These are phyloP conservation scores for Hyperoplus immaculatus DNA, from an alignment of 2,797 vertebrate species.

Conservation along the genomic window DNA sequence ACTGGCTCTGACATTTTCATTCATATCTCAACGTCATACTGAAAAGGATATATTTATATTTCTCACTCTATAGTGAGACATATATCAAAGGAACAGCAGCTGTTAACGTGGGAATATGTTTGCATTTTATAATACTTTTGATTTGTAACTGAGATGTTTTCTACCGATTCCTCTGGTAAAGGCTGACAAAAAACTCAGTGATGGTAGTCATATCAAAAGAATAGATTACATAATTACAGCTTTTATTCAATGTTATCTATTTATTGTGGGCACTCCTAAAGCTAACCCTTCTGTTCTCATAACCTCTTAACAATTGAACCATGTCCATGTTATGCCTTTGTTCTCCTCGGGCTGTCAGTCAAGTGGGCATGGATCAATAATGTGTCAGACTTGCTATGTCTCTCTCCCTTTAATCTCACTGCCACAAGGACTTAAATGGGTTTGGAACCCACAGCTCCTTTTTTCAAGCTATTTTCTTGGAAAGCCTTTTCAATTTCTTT, in stretches of 20 bases:
- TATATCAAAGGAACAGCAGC: not conserved
- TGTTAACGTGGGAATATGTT: slow-evolving; percentile 16
- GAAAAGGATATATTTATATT: not conserved
- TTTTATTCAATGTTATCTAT: not conserved
- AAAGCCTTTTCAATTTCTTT: slow-evolving; percentile 79
- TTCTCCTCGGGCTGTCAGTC: slow-evolving; percentile 71
- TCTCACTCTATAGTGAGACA: not conserved
- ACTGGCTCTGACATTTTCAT: slow-evolving; percentile 28
- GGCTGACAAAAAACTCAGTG: not conserved
- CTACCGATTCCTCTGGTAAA: not conserved
- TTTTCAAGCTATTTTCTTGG: slow-evolving; percentile 34
- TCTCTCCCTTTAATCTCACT: slow-evolving; percentile 49
- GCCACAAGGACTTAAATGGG: slow-evolving; percentile 67
- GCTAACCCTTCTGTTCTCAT: slow-evolving; percentile 28
- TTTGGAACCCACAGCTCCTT: slow-evolving; percentile 41
- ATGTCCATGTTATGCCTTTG: slow-evolving; percentile 51
- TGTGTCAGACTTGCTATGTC: slow-evolving; percentile 71
- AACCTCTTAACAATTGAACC: slow-evolving; percentile 30
- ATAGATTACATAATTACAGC: slow-evolving; percentile 3
- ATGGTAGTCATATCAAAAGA: not conserved
- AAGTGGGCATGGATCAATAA: slow-evolving; percentile 68
- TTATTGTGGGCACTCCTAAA: not conserved
- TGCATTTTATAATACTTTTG: slow-evolving; percentile 5
- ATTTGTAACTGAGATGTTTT: slow-evolving; percentile 12
- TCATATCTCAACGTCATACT: slow-evolving; percentile 9